A percentile compares a stretch with the other conserved stretches of the same genome.
phyloP scores from a whole-genome alignment of 2,797 vertebrate species.

The Tragelaphus oryx region DNA sequence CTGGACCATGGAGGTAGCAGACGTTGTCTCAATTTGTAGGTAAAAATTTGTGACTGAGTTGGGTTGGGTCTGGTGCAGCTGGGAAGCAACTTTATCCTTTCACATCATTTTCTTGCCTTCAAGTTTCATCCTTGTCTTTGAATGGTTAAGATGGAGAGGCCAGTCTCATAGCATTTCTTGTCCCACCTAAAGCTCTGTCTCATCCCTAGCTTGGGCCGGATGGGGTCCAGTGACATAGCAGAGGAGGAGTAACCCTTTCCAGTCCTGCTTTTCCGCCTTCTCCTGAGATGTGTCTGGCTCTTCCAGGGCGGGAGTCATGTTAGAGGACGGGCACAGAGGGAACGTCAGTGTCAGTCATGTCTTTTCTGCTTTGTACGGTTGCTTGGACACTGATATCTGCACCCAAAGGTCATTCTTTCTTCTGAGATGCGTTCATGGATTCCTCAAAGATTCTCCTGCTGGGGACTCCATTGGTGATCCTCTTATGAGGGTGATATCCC shows the following conservation, averaged over 20 bases:
- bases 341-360: fast-evolving
- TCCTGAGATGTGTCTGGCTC: too few relatives aligned
- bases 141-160: not conserved
- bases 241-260: not conserved
- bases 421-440: not conserved
- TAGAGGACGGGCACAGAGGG: not conserved
- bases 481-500: not conserved
- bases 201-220: not conserved
- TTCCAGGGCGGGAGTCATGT: fast-evolving
- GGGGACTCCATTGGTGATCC: fast-evolving
- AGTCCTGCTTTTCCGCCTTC: too few relatives aligned
- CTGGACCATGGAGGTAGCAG: not conserved
- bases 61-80: fast-evolving
- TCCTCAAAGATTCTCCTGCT: not conserved
- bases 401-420: not conserved
- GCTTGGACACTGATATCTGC: fast-evolving
- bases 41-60: not conserved
- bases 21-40: fast-evolving
- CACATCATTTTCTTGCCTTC: not conserved
- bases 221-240: not conserved
- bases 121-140: not conserved
- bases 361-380: too few relatives aligned
- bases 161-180: not conserved
- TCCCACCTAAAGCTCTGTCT: too few relatives aligned
- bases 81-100: not conserved